phyloP scores from a whole-genome alignment of 2,113 vertebrate species.

The Microcebus ravelobensis region DNA sequence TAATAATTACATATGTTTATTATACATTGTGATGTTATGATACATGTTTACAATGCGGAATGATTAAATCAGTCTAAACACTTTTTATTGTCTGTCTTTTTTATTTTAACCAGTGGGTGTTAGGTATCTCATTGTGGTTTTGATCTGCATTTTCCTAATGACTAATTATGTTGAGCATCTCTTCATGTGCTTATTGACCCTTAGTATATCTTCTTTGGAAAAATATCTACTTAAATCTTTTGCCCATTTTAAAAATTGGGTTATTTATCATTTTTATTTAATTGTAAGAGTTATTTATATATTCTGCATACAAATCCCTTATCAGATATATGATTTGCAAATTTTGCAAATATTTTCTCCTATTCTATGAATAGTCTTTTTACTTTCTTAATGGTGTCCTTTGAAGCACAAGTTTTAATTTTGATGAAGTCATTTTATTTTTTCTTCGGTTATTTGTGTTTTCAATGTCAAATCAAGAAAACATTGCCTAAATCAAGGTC shows the following conservation, averaged over 20 bases:
- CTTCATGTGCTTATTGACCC: not conserved
- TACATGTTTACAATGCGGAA: not conserved
- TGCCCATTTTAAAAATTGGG: not conserved
- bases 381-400: not conserved
- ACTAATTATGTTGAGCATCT: not conserved
- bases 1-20: not conserved
- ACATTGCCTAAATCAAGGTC: not conserved
- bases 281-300: not conserved
- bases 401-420: conserved; percentile 27
- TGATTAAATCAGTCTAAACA: not conserved
- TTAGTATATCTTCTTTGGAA: conserved; percentile 1
- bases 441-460: not conserved
- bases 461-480: not conserved
- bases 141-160: not conserved
- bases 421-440: not conserved
- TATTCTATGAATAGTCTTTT: not conserved
- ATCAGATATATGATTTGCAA: not conserved
- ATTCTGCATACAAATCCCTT: not conserved
- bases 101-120: not conserved
- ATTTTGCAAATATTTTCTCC: not conserved
- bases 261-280: not conserved
- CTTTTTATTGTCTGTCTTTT: not conserved
- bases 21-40: not conserved
- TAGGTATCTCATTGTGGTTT: not conserved
- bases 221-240: conserved; percentile 15